Evolutionary conservation across 1,140 invertebrate species (phyloP).

Genomic region (Harpegnathos saltator): DNA sequence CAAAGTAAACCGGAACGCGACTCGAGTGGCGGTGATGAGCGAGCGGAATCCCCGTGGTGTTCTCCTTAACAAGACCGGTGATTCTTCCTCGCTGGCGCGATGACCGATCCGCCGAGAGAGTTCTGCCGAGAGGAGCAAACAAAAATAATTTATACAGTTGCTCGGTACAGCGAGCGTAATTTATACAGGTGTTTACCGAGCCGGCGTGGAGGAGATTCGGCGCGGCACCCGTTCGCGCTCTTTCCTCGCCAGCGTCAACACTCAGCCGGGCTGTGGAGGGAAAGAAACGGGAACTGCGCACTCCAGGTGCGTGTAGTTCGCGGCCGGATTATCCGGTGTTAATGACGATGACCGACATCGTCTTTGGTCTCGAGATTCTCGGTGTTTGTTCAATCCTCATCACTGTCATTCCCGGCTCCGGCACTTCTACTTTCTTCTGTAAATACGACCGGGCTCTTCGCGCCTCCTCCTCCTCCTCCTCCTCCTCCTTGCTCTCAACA

Average conservation of each 20-base stretch:
- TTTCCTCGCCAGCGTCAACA: slow-evolving; percentile 53
- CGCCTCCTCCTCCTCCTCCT: neutral
- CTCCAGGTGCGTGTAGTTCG: slow-evolving; percentile 58
- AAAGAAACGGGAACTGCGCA: slow-evolving; percentile 12
- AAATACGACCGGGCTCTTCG: slow-evolving; percentile 60
- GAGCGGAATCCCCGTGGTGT: too few relatives aligned
- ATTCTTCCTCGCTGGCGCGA: neutral
- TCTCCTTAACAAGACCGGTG: neutral
- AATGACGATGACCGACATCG: slow-evolving; percentile 71
- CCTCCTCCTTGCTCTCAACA: neutral
- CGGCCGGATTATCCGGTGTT: slow-evolving; percentile 71
- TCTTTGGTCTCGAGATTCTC: slow-evolving; percentile 63
- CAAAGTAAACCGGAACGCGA: neutral
- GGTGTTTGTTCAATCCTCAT: slow-evolving; percentile 71
- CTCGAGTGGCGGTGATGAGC: too few relatives aligned
- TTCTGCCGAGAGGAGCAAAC: neutral
- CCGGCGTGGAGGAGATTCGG: slow-evolving; percentile 8
- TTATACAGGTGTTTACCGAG: slow-evolving; percentile 42
- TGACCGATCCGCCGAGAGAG: neutral
- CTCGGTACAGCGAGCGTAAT: slow-evolving; percentile 17
- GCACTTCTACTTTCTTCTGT: slow-evolving; percentile 68
- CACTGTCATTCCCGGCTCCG: slow-evolving; percentile 25
- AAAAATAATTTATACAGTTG: slow-evolving; percentile 42
- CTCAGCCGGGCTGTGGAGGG: slow-evolving; percentile 19
- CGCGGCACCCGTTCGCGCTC: slow-evolving; percentile 7